Evolutionary conservation across 2,113 vertebrate species (phyloP).

Genomic region (Camarhynchus parvulus): DNA sequence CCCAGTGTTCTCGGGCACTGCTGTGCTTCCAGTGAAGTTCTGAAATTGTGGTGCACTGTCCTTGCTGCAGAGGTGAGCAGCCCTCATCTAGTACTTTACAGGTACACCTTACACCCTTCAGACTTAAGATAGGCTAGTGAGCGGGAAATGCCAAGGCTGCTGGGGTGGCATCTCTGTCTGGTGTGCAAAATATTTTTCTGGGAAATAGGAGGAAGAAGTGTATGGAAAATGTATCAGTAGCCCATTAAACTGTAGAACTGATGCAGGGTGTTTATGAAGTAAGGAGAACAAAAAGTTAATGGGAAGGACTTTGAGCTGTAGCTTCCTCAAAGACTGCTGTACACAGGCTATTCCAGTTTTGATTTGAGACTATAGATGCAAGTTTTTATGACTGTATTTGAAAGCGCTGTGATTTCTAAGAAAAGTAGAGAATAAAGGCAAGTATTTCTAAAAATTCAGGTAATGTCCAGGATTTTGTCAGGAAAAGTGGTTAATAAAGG

Average conservation of each 20-base stretch:
- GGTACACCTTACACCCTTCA: not conserved
- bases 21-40: not conserved
- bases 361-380: not conserved
- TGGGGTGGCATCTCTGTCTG: not conserved
- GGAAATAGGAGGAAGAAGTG: not conserved
- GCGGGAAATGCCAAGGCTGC: fast-evolving
- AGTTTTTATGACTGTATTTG: not conserved
- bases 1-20: not conserved
- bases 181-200: not conserved
- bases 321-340: not conserved
- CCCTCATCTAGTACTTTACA: not conserved
- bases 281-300: not conserved
- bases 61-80: not conserved
- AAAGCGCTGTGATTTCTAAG: not conserved
- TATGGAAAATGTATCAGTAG: not conserved
- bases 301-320: not conserved
- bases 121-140: not conserved
- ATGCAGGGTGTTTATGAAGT: not conserved
- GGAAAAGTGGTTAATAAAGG: not conserved
- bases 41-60: fast-evolving
- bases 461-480: not conserved
- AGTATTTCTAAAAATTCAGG: not conserved
- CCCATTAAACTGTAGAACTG: not conserved
- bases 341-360: not conserved
- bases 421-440: not conserved